Evolutionary conservation across 2,113 vertebrate species (phyloP).

Genomic region (Pontoporia blainvillei): DNA sequence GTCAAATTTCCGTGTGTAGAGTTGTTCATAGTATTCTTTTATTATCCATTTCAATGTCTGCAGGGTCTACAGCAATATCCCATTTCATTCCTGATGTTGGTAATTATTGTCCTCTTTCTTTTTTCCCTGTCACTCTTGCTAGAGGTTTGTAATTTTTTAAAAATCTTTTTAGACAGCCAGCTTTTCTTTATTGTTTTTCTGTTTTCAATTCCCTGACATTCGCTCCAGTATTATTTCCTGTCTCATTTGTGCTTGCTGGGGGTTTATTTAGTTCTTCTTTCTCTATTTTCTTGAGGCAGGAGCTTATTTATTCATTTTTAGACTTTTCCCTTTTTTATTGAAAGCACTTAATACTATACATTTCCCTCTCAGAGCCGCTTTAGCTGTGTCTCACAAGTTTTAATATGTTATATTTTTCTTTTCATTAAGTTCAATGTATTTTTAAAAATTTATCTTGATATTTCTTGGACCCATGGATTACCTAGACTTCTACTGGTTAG

Average conservation of each 20-base stretch:
- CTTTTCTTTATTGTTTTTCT: background rate
- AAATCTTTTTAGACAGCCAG: background rate
- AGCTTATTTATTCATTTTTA: background rate
- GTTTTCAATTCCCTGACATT: background rate
- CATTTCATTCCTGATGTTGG: background rate
- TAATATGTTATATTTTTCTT: background rate
- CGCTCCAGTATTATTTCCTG: background rate
- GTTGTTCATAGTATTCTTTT: background rate
- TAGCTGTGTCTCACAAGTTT: background rate
- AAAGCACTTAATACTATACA: background rate
- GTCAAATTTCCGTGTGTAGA: background rate
- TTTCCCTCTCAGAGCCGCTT: background rate
- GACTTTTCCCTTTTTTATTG: background rate
- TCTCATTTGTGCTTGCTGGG: background rate
- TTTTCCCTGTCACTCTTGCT: background rate
- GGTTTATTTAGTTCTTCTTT: background rate
- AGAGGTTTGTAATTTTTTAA: background rate
- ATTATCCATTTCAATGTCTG: background rate
- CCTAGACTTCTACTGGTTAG: background rate
- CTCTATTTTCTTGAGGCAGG: background rate
- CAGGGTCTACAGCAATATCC: background rate
- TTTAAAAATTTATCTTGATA: background rate
- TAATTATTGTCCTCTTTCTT: background rate
- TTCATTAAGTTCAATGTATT: background rate
- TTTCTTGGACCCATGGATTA: background rate